A percentile compares a stretch with the other conserved stretches of the same genome.
These are phyloP conservation scores for Scaptodrosophila lebanonensis DNA, from an alignment of 1,140 invertebrate genomes.

Conservation along the genomic window DNA sequence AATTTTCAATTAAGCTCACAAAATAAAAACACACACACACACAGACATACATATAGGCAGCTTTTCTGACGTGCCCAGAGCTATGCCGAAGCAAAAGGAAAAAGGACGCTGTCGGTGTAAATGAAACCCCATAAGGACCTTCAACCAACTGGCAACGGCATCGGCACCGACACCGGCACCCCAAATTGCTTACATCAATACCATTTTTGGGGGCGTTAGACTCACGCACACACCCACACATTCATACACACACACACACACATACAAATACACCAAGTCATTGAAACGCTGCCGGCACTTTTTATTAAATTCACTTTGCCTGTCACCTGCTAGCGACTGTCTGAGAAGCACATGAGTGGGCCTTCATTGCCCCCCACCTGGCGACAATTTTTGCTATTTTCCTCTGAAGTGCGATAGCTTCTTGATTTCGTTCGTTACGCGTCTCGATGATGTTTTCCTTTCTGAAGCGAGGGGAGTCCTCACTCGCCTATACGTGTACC, in stretches of 20 bases:
- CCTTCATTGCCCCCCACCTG: constrained; percentile 1
- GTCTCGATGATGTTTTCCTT: constrained; percentile 41
- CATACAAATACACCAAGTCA: constrained; percentile 7
- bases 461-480: constrained; percentile 3
- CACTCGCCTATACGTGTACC: not conserved
- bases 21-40: constrained; percentile 26
- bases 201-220: too few species aligned
- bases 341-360: constrained; percentile 8
- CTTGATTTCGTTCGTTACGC: constrained; percentile 56
- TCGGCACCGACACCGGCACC: too few species aligned
- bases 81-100: not conserved
- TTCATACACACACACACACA: not conserved
- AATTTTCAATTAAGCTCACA: constrained; percentile 60
- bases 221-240: not conserved
- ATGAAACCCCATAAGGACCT: too few species aligned
- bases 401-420: constrained; percentile 21
- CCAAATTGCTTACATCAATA: too few species aligned
- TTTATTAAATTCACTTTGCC: constrained; percentile 59
- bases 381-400: constrained; percentile 20
- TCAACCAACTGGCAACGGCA: too few species aligned
- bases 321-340: constrained; percentile 35
- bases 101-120: too few species aligned
- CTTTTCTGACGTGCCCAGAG: not conserved
- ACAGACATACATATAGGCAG: constrained; percentile 1
- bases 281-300: constrained; percentile 52